phyloP scores from a whole-genome alignment of 2,113 vertebrate genomes.

The Stegostoma tigrinum region DNA sequence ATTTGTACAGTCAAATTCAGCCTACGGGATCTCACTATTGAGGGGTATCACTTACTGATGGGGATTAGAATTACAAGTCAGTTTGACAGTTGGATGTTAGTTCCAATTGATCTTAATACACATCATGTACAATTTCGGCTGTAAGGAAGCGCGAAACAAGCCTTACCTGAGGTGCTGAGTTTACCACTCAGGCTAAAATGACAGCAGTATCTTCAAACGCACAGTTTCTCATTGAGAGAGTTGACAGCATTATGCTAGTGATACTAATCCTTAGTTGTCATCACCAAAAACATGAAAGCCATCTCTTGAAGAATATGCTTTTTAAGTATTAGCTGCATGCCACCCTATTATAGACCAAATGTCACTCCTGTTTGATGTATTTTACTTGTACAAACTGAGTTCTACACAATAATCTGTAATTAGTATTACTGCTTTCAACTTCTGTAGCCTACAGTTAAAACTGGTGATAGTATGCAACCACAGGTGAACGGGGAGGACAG shows the following conservation, averaged over 20 bases:
- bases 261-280: neutral
- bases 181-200: neutral
- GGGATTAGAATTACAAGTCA: neutral
- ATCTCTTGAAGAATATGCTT: neutral
- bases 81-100: neutral
- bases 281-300: neutral
- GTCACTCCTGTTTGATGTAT: neutral
- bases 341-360: neutral
- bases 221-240: neutral
- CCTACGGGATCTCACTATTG: neutral
- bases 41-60: neutral
- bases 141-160: neutral
- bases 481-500: neutral
- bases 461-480: neutral
- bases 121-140: neutral
- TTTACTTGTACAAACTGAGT: neutral
- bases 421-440: neutral
- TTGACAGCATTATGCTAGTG: neutral
- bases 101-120: neutral
- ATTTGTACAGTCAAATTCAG: neutral
- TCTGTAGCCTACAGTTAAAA: neutral
- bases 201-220: neutral
- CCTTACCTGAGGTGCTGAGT: neutral
- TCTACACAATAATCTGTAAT: neutral
- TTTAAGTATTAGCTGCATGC: neutral